Conservation (phyloP, 2,888 invertebrate genomes). For the Disparrhopalites patrizii region DNA sequence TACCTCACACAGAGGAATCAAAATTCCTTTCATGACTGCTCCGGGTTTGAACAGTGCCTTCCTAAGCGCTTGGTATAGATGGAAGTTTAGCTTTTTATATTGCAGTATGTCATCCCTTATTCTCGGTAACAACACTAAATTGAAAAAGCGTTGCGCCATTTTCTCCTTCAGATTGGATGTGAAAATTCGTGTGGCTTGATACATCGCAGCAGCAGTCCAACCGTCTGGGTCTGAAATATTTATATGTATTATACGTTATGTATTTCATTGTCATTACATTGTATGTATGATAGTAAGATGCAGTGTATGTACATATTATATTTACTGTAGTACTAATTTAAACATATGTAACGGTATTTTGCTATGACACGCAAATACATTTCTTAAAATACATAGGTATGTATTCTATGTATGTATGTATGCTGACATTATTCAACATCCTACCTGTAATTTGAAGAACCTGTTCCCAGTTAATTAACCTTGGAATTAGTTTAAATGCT, state of each 20-base stretch:
- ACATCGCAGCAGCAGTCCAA: constrained; percentile 98
- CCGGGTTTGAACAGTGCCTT: constrained; percentile 95
- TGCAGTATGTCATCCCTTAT: constrained; percentile 92
- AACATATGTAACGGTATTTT: too few species aligned
- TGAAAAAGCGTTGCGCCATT: constrained; percentile 94
- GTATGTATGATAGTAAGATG: not conserved
- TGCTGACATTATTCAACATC: too few species aligned
- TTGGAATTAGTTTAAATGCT: constrained; percentile 94
- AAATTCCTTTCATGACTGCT: constrained; percentile 91
- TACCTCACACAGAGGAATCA: constrained; percentile 62
- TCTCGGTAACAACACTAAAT: constrained; percentile 84
- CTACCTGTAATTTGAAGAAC: constrained; percentile 69
- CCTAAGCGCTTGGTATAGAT: constrained; percentile 87
- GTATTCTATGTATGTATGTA: too few species aligned
- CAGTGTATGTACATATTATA: not conserved
- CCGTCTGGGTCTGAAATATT: constrained; percentile 70
- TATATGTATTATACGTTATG: not conserved
- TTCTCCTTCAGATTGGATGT: constrained; percentile 93
- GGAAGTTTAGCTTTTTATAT: constrained; percentile 92
- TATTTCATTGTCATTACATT: too few species aligned
- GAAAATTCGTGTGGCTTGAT: constrained; percentile 91
- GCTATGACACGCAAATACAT: constrained; percentile 2
- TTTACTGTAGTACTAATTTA: constrained; percentile 8
- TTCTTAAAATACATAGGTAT: not conserved
- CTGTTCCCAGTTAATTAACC: constrained; percentile 90